Percentiles rank a stretch among this genome's conserved stretches.
These are phyloP conservation scores for Mizuhopecten yessoensis DNA, from an alignment of 1,140 invertebrate species.

Conservation along the genomic window DNA sequence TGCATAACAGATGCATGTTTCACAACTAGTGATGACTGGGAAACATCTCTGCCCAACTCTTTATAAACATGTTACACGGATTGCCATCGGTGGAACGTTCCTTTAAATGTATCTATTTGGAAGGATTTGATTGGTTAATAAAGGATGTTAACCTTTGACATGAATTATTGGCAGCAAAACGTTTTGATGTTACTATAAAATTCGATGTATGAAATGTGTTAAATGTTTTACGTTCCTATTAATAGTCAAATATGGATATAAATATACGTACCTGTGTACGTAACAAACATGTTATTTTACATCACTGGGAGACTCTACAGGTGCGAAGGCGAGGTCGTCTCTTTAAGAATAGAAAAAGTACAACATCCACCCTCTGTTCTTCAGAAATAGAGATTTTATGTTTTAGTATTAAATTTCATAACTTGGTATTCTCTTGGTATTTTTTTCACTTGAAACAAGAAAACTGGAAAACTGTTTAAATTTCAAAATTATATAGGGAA, in stretches of 20 bases:
- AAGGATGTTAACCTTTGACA: neutral
- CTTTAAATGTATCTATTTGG: neutral
- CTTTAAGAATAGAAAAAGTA: no score
- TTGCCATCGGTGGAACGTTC: neutral
- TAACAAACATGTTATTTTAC: no score
- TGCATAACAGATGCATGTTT: neutral
- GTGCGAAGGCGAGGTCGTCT: no score
- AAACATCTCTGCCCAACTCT: neutral
- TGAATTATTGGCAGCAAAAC: constrained; percentile 1
- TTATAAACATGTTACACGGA: neutral
- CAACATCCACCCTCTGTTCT: no score
- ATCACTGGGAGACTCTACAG: no score
- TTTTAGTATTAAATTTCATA: no score
- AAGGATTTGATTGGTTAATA: neutral
- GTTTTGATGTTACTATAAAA: constrained; percentile 15
- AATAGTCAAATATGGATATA: neutral
- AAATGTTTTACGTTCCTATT: neutral
- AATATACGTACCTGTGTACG: no score
- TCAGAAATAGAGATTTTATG: no score
- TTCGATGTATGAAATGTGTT: neutral
- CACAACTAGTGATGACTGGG: no score
- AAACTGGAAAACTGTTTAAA: no score
- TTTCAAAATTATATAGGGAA: neutral
- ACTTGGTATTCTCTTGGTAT: no score
- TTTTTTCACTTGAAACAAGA: no score